Conservation (phyloP, 1,140 invertebrate species). For the Drosophila sulfurigaster region DNA sequence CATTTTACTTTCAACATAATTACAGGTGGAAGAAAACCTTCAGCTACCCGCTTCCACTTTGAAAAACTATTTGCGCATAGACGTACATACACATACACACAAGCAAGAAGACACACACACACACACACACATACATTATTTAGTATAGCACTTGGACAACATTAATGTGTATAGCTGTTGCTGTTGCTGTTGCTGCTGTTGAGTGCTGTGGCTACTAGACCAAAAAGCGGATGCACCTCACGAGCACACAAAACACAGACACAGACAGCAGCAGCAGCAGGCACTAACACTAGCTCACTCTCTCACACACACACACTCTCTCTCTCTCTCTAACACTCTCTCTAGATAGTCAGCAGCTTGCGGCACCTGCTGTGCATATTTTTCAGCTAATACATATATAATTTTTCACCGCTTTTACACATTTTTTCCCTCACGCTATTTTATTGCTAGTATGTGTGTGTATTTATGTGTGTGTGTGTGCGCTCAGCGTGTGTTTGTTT, state of each 20-base stretch:
- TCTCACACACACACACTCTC: conserved; percentile 5
- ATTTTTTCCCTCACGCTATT: conserved; percentile 51
- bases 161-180: conserved; percentile 70
- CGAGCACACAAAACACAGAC: conserved; percentile 14
- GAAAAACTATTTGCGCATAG: conserved; percentile 76
- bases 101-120: conserved; percentile 12
- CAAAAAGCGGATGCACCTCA: conserved; percentile 68
- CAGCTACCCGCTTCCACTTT: conserved; percentile 56
- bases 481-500: conserved; percentile 55
- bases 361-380: conserved; percentile 74
- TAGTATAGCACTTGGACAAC: conserved; percentile 79
- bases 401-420: conserved; percentile 63
- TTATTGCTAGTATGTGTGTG: conserved; percentile 46
- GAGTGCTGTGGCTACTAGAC: conserved; percentile 69
- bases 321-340: conserved; percentile 6
- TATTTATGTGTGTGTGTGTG: conserved; percentile 6
- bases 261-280: not conserved
- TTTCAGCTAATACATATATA: conserved; percentile 75
- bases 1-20: conserved; percentile 83
- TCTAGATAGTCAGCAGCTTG: conserved; percentile 23
- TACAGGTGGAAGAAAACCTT: conserved; percentile 69
- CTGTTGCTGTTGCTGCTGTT: conserved; percentile 23
- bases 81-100: conserved; percentile 41
- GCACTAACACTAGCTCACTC: conserved; percentile 5
- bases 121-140: conserved; percentile 68